A percentile compares a stretch with the other conserved stretches of the same genome.
phyloP scores from a whole-genome alignment of 2,888 invertebrate genomes.

The Lithophane ornitopus region DNA sequence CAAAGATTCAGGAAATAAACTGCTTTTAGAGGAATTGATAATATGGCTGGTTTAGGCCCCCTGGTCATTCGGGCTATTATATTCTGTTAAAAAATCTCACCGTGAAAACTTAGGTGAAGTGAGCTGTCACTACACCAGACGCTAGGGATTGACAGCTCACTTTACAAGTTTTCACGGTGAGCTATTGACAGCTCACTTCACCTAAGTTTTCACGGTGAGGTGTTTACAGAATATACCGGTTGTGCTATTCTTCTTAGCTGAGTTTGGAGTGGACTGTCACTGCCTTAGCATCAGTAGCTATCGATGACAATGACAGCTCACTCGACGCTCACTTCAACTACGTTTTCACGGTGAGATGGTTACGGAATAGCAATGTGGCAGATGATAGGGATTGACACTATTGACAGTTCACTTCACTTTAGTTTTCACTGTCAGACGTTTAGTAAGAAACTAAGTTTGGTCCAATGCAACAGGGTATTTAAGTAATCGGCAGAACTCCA shows the following conservation, averaged over 20 bases:
- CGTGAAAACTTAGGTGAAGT: neutral
- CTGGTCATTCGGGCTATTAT: neutral
- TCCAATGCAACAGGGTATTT: neutral
- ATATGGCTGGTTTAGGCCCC: no score
- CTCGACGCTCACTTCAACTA: neutral
- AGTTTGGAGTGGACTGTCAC: no score
- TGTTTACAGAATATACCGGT: neutral
- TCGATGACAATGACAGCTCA: no score
- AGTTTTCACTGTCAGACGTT: neutral
- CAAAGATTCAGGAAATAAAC: no score
- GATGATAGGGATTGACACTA: no score
- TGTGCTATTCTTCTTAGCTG: no score
- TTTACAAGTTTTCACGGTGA: no score
- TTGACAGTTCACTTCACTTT: neutral
- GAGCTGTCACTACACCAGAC: neutral
- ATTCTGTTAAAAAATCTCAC: neutral
- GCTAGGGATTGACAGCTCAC: neutral
- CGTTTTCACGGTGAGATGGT: neutral
- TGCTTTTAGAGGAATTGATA: no score
- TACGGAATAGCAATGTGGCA: neutral
- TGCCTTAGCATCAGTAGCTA: no score
- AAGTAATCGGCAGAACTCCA: no score
- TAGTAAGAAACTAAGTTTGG: neutral
- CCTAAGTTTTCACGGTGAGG: no score
- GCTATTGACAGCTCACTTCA: neutral